These are phyloP conservation scores for human (Homo sapiens) DNA, from an alignment of 2,113 vertebrate genomes.

Conservation along the genomic window DNA sequence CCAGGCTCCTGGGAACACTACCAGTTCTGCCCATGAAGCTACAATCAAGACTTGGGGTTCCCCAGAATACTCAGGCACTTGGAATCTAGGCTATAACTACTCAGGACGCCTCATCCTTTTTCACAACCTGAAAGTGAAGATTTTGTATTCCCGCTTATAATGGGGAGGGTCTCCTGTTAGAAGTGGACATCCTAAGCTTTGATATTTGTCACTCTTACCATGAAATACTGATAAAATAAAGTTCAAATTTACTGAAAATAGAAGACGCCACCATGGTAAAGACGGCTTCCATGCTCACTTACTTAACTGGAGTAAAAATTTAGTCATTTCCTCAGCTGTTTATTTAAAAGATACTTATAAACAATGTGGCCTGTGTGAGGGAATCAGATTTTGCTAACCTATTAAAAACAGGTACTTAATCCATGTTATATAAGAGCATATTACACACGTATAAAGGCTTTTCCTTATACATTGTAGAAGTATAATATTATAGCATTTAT, in stretches of 20 bases:
- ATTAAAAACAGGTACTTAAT: background rate
- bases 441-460: background rate
- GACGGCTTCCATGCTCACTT: background rate
- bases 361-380: background rate
- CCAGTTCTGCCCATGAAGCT: background rate
- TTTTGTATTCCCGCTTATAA: background rate
- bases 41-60: background rate
- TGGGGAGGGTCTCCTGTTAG: background rate
- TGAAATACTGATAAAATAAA: slow-evolving; percentile 20
- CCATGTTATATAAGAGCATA: background rate
- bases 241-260: slow-evolving; percentile 26
- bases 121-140: background rate
- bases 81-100: slow-evolving; percentile 1
- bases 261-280: background rate
- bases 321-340: slow-evolving; percentile 10
- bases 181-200: background rate
- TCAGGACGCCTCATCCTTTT: background rate
- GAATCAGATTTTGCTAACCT: background rate
- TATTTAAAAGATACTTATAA: background rate
- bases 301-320: background rate
- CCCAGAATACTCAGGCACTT: background rate
- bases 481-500: background rate
- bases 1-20: background rate
- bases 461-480: background rate
- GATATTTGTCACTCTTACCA: background rate